phyloP scores from a whole-genome alignment of 1,140 invertebrate species.

The Parasteatoda tepidariorum region DNA sequence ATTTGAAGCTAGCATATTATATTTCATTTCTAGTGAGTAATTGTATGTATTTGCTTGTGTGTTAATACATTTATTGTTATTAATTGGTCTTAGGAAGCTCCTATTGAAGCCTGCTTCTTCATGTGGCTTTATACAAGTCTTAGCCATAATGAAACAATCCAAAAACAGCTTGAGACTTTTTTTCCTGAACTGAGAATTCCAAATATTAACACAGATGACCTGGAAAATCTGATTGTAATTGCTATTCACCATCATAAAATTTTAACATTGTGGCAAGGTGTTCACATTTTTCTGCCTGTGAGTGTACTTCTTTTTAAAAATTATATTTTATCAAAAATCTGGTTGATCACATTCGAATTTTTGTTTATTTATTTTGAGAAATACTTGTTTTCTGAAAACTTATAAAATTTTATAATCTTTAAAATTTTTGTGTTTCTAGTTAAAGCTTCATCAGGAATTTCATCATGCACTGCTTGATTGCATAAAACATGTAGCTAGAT shows the following conservation, averaged over 20 bases:
- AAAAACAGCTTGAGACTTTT: background rate
- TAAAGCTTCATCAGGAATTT: no score
- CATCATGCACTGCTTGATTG: no score
- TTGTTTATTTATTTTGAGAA: background rate
- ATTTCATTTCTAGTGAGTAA: no score
- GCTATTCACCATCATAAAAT: conserved; percentile 26
- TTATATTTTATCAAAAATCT: background rate
- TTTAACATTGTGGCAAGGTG: conserved; percentile 24
- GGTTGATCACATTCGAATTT: background rate
- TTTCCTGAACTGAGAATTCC: background rate
- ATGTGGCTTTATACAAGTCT: conserved; percentile 40
- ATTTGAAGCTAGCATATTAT: no score
- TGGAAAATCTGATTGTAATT: conserved; percentile 40
- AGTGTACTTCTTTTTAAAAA: background rate
- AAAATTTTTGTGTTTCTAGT: no score
- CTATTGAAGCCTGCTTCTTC: conserved; percentile 33
- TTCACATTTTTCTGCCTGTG: conserved; percentile 43
- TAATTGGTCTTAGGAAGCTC: conserved; percentile 29
- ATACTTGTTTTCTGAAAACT: background rate
- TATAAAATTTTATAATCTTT: no score
- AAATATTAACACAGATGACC: conserved; percentile 20
- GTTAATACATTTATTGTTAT: no score
- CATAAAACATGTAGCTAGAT: no score
- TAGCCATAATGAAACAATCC: background rate
- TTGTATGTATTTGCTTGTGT: no score